These are phyloP conservation scores for Helogale parvula DNA, from an alignment of 2,113 vertebrate genomes.

Conservation along the genomic window DNA sequence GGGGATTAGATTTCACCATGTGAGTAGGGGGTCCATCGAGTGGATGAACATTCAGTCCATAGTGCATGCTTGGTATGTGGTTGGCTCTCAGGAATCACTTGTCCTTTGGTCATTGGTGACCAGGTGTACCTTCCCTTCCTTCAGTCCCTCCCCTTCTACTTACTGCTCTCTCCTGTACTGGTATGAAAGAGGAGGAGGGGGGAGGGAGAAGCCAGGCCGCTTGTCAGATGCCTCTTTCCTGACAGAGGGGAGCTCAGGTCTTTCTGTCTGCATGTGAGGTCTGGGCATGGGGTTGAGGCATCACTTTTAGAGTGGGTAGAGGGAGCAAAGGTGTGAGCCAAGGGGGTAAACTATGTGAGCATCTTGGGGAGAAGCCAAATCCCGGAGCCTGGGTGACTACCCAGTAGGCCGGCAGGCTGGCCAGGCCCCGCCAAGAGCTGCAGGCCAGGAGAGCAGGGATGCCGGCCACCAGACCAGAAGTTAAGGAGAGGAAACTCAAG, in stretches of 20 bases:
- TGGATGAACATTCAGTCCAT: neutral
- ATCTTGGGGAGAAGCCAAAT: neutral
- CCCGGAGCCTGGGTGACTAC: neutral
- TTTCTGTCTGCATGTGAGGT: neutral
- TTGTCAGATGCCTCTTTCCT: conserved; percentile 14
- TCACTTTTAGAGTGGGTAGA: neutral
- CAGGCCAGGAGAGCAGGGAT: neutral
- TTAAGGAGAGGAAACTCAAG: neutral
- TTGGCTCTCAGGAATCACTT: neutral
- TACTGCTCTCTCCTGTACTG: neutral
- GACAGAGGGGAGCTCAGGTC: neutral
- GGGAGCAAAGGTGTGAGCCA: neutral
- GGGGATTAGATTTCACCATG: neutral
- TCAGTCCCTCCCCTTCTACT: neutral
- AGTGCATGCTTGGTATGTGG: neutral
- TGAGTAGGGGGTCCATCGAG: neutral
- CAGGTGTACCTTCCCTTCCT: neutral
- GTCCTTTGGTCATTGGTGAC: conserved; percentile 12
- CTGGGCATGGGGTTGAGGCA: neutral
- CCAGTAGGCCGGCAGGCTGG: neutral
- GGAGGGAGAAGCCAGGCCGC: neutral
- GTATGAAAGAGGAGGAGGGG: neutral
- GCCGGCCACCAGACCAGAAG: neutral
- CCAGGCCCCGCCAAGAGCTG: neutral
- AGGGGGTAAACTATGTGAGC: neutral